phyloP scores from a whole-genome alignment of 2,888 invertebrate species.

The Notocelia uddmanniana region DNA sequence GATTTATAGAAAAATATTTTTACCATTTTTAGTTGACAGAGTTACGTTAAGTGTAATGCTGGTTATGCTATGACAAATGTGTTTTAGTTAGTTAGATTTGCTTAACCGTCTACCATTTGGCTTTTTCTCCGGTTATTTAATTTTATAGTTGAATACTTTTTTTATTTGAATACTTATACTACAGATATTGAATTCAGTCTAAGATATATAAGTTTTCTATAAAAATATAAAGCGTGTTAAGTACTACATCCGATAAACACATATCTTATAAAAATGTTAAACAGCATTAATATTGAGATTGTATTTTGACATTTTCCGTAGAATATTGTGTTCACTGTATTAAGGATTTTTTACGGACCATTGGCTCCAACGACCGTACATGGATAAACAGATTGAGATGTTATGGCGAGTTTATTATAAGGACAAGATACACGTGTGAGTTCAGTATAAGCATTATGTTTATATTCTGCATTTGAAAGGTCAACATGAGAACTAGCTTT shows the following conservation, averaged over 20 bases:
- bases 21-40: neutral
- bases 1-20: neutral
- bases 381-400: constrained; percentile 59
- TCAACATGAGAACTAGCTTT: neutral
- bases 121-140: no score
- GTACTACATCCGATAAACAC: neutral
- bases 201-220: neutral
- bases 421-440: constrained; percentile 45
- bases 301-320: constrained; percentile 44
- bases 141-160: neutral
- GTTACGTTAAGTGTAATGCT: neutral
- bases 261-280: constrained; percentile 38
- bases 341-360: constrained; percentile 53
- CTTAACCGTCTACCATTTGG: no score
- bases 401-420: constrained; percentile 52
- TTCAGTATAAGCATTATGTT: neutral
- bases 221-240: neutral
- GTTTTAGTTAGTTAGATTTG: no score
- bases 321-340: constrained; percentile 50
- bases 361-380: constrained; percentile 55
- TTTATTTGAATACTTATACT: no score
- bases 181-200: neutral
- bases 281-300: constrained; percentile 40
- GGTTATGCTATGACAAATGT: no score
- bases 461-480: neutral